phyloP scores from a whole-genome alignment of 2,113 vertebrate genomes.

The Ceratotherium simum region DNA sequence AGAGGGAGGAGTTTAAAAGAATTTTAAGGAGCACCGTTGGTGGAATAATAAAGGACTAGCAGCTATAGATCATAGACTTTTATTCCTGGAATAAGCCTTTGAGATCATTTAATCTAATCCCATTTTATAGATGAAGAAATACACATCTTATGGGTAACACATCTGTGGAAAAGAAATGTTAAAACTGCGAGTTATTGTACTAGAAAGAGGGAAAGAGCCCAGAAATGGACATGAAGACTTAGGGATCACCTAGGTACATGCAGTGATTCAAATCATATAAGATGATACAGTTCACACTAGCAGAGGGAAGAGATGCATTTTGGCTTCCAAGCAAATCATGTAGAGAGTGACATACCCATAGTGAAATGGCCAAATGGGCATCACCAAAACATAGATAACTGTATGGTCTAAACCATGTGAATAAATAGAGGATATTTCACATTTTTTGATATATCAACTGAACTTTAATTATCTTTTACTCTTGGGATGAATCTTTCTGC shows the following conservation, averaged over 20 bases:
- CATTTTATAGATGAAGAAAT: constrained; percentile 69
- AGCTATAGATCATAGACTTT: constrained; percentile 57
- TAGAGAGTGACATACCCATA: constrained; percentile 1
- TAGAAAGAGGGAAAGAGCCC: constrained; percentile 30
- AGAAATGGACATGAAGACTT: constrained; percentile 5
- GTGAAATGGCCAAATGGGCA: neutral
- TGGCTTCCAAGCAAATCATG: constrained; percentile 58
- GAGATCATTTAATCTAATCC: constrained; percentile 63
- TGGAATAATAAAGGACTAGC: constrained; percentile 55
- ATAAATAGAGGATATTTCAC: constrained; percentile 24
- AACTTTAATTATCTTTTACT: constrained; percentile 49
- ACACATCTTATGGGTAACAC: constrained; percentile 45
- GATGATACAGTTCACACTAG: neutral
- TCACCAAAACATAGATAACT: neutral
- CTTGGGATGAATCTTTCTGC: constrained; percentile 15
- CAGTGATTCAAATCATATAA: constrained; percentile 36
- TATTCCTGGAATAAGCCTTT: constrained; percentile 56
- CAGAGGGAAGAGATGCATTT: constrained; percentile 13
- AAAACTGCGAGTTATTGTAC: constrained; percentile 42
- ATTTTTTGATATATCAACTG: constrained; percentile 21
- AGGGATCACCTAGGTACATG: neutral
- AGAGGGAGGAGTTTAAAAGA: constrained; percentile 44
- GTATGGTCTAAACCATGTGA: neutral
- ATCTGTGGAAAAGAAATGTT: constrained; percentile 31
- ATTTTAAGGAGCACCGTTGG: constrained; percentile 47